A percentile compares a stretch with the other conserved stretches of the same genome.
phyloP scores from a whole-genome alignment of 2,797 vertebrate genomes.

The Tenualosa ilisha region DNA sequence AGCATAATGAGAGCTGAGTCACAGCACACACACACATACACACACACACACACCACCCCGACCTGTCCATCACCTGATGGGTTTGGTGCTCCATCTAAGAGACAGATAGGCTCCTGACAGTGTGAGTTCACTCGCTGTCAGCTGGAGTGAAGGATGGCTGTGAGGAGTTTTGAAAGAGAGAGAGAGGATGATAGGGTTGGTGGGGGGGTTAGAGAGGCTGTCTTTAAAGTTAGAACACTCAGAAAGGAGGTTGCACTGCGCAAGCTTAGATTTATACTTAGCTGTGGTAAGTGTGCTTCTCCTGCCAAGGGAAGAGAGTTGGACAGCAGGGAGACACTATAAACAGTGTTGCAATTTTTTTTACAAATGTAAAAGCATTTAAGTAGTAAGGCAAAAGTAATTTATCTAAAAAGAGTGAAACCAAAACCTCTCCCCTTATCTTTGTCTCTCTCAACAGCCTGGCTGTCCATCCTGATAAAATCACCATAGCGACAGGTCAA shows the following conservation, averaged over 20 bases:
- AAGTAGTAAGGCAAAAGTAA: not conserved
- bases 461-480: conserved; percentile 96
- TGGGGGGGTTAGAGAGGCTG: not conserved
- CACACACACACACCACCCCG: not conserved
- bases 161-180: not conserved
- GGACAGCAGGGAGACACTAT: not conserved
- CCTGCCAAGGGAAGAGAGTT: not conserved
- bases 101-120: not conserved
- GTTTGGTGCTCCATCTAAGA: not conserved
- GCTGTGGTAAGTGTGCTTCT: not conserved
- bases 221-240: not conserved
- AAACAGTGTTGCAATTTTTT: not conserved
- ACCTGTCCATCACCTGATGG: not conserved
- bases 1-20: not conserved
- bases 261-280: not conserved
- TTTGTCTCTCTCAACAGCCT: conserved; percentile 77
- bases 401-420: not conserved
- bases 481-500: conserved; percentile 98
- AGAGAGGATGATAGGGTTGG: not conserved
- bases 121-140: not conserved
- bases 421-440: not conserved
- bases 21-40: not conserved
- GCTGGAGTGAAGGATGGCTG: not conserved
- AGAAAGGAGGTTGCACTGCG: not conserved
- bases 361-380: not conserved